Conservation (phyloP, 2,113 vertebrate genomes). For the Engraulis encrasicolus region DNA sequence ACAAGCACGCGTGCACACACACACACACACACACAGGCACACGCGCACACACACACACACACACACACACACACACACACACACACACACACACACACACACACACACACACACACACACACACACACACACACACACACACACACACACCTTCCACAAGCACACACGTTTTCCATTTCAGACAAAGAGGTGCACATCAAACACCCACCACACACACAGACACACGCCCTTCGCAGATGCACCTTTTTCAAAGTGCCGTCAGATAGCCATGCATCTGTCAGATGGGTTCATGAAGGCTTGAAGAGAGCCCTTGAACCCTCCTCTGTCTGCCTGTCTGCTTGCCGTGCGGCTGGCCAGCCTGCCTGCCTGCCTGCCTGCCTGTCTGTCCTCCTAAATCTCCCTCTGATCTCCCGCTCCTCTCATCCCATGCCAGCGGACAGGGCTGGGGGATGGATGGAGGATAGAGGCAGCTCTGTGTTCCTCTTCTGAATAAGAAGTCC, state of each 20-base stretch:
- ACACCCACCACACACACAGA: neutral
- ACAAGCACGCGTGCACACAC: neutral
- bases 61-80: neutral
- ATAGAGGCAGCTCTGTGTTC: slow-evolving; percentile 26
- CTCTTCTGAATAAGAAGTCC: too few species aligned
- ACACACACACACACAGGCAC: neutral
- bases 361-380: neutral
- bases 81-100: neutral
- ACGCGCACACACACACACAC: neutral
- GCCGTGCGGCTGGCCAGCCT: too few species aligned
- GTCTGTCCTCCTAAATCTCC: neutral
- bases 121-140: neutral
- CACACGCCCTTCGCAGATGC: neutral
- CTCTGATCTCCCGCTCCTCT: neutral
- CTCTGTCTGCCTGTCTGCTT: too few species aligned
- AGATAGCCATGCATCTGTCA: neutral
- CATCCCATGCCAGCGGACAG: slow-evolving; percentile 33
- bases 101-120: neutral
- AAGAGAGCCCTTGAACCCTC: slow-evolving; percentile 8
- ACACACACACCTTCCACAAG: neutral
- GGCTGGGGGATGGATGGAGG: slow-evolving; percentile 31
- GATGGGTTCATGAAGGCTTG: neutral
- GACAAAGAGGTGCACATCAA: too few species aligned
- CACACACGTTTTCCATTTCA: too few species aligned
- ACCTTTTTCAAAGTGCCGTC: neutral